Percentiles rank a stretch among this genome's conserved stretches.
Conservation (phyloP, 2,888 invertebrate genomes). For the Thelaira solivaga region DNA sequence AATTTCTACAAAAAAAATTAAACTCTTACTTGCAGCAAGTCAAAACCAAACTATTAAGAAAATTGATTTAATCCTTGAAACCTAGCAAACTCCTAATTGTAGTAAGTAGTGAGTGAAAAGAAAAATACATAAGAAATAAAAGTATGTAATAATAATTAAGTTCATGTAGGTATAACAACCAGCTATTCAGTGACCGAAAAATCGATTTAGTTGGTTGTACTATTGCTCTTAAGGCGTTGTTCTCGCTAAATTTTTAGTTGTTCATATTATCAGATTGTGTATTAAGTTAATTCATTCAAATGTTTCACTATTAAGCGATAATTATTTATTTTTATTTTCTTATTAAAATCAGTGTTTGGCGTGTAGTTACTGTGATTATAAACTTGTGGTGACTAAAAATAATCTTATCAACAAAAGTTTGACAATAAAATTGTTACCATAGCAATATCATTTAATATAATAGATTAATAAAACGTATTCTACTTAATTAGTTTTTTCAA, state of each 20-base stretch:
- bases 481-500: too few species aligned
- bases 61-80: neutral
- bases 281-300: neutral
- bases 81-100: neutral
- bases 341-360: neutral
- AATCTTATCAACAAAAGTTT: constrained; percentile 1
- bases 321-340: neutral
- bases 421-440: constrained; percentile 6
- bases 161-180: too few species aligned
- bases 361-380: neutral
- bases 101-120: too few species aligned
- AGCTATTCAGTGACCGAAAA: too few species aligned
- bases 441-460: neutral
- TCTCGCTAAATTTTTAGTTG: neutral
- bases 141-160: neutral
- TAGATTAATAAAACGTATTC: neutral
- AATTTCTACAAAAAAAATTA: neutral
- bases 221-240: neutral
- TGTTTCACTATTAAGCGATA: too few species aligned
- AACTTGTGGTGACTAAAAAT: neutral
- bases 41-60: constrained; percentile 7
- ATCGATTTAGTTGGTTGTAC: constrained; percentile 12
- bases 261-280: constrained; percentile 1
- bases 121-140: neutral
- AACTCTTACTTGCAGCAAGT: constrained; percentile 46